These are phyloP conservation scores for Erpobdella octoculata DNA, from an alignment of 2,888 invertebrate genomes.

Conservation along the genomic window DNA sequence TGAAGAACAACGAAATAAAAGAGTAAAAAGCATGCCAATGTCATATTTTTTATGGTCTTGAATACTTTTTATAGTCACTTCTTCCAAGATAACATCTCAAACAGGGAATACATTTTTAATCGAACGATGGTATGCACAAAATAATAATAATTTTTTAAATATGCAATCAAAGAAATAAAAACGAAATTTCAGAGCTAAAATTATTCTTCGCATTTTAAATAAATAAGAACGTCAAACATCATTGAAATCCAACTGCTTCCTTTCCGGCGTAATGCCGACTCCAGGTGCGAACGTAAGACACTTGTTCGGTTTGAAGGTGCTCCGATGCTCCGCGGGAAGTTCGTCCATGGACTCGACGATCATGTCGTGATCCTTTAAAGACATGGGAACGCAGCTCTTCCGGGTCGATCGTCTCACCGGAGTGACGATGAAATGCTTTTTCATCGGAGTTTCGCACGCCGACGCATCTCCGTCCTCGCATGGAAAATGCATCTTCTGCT, in stretches of 20 bases:
- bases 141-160: not conserved
- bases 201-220: not conserved
- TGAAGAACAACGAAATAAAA: no score
- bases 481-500: no score
- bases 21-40: no score
- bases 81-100: not conserved
- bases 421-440: slow-evolving; percentile 4
- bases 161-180: no score
- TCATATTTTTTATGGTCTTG: no score
- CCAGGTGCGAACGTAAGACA: not conserved
- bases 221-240: not conserved
- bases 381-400: not conserved
- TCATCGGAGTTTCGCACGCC: not conserved
- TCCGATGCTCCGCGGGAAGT: not conserved
- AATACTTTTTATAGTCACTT: not conserved
- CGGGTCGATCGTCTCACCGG: slow-evolving; percentile 10
- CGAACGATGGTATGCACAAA: not conserved
- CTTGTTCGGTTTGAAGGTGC: slow-evolving; percentile 11
- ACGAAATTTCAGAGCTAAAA: not conserved
- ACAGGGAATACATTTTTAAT: not conserved
- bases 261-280: not conserved
- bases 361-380: slow-evolving; percentile 2
- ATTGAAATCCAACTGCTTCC: not conserved
- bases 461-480: not conserved
- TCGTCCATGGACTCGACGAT: slow-evolving; percentile 8